Evolutionary conservation across 2,888 invertebrate genomes (phyloP).

Genomic region (Anorthoa munda): DNA sequence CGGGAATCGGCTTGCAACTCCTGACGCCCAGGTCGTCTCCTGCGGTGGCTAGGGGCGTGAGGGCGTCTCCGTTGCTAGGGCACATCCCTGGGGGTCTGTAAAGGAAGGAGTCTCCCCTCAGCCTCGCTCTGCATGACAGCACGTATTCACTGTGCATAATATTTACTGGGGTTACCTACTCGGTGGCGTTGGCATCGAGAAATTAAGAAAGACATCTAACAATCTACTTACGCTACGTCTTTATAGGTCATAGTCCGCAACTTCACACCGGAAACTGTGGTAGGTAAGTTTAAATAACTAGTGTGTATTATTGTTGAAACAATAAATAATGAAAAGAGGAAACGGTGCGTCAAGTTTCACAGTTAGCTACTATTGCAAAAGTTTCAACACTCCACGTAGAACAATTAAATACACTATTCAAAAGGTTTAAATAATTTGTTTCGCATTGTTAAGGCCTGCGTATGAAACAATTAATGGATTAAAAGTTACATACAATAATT

Average conservation of each 20-base stretch:
- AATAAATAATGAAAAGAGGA: slow-evolving; percentile 38
- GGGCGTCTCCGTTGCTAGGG: too few relatives aligned
- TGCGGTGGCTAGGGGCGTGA: too few relatives aligned
- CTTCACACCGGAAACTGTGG: slow-evolving; percentile 9
- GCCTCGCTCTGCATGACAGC: not conserved
- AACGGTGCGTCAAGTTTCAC: slow-evolving; percentile 51
- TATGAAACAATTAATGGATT: not conserved
- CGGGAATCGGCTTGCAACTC: too few relatives aligned
- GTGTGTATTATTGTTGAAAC: slow-evolving; percentile 37
- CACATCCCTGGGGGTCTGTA: not conserved
- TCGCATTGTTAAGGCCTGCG: not conserved
- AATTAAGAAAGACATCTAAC: too few relatives aligned
- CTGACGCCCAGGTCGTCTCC: too few relatives aligned
- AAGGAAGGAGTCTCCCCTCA: not conserved
- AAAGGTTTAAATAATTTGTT: not conserved
- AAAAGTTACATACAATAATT: not conserved
- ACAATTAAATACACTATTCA: slow-evolving; percentile 25
- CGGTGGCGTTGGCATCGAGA: not conserved
- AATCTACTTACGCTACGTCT: not conserved
- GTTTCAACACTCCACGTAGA: slow-evolving; percentile 24
- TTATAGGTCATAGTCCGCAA: not conserved
- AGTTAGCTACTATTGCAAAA: slow-evolving; percentile 14
- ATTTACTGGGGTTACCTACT: not conserved
- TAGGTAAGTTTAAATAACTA: slow-evolving; percentile 7
- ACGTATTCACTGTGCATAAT: not conserved